phyloP scores from a whole-genome alignment of 2,113 vertebrate genomes.

The Sterna hirundo region DNA sequence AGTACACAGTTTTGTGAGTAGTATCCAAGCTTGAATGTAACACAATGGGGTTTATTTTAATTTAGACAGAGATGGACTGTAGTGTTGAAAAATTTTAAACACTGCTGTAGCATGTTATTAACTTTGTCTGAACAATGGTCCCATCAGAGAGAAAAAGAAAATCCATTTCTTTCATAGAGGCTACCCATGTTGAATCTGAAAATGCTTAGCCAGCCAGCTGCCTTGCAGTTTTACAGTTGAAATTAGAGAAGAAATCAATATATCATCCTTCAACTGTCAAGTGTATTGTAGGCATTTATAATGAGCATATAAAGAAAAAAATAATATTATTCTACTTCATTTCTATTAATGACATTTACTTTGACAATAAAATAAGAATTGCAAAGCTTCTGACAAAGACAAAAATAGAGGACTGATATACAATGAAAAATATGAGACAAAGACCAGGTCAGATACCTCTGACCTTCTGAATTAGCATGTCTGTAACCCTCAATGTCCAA shows the following conservation, averaged over 20 bases:
- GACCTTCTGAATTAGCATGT: background rate
- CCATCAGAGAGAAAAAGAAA: constrained; percentile 4
- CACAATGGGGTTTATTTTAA: background rate
- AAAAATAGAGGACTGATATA: background rate
- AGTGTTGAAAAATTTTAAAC: background rate
- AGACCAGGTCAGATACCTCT: background rate
- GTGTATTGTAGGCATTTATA: background rate
- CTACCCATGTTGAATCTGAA: background rate
- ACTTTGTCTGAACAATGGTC: background rate
- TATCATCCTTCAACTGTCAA: background rate
- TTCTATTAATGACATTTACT: background rate
- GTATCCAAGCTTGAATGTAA: background rate
- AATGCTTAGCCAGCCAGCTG: background rate
- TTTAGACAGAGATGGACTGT: background rate
- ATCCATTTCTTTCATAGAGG: background rate
- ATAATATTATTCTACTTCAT: background rate
- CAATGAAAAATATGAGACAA: background rate
- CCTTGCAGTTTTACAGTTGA: background rate
- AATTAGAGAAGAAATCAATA: constrained; percentile 39
- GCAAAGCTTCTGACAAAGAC: background rate
- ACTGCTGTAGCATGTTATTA: background rate
- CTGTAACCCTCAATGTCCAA: background rate
- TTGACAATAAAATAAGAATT: background rate
- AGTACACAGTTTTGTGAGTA: background rate
- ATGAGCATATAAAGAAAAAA: background rate